These are phyloP conservation scores for Uromys caudimaculatus DNA, from an alignment of 2,797 vertebrate genomes.

Conservation along the genomic window DNA sequence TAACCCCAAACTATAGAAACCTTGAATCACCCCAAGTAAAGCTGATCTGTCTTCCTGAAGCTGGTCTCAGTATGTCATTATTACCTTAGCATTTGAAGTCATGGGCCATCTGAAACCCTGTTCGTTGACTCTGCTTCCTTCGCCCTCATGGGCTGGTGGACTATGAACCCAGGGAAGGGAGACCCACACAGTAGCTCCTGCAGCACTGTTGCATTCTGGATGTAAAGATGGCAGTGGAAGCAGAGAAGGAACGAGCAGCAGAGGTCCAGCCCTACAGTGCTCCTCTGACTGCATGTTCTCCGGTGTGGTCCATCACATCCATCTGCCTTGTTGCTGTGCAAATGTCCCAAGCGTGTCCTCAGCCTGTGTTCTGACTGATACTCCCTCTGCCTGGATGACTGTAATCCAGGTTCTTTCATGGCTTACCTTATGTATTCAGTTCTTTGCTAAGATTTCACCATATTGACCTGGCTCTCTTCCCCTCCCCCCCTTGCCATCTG, in stretches of 20 bases:
- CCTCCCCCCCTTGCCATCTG: not conserved
- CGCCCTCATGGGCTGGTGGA: not conserved
- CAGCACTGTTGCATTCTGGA: not conserved
- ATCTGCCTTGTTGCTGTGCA: not conserved
- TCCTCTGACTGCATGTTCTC: not conserved
- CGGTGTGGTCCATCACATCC: not conserved
- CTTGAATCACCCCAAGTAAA: not conserved
- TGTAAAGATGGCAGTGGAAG: not conserved
- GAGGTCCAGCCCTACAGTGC: not conserved
- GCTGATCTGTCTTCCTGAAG: not conserved
- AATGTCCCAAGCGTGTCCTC: not conserved
- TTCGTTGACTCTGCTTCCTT: not conserved
- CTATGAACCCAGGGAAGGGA: not conserved
- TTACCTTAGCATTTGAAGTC: not conserved
- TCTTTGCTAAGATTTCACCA: not conserved
- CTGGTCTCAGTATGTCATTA: not conserved
- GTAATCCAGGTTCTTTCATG: not conserved
- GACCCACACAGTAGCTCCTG: not conserved
- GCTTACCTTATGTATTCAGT: not conserved
- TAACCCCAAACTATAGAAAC: not conserved
- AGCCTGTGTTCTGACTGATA: not conserved
- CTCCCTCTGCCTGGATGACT: not conserved
- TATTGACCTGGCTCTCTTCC: not conserved
- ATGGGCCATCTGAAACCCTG: not conserved
- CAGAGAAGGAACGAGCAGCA: not conserved